These are phyloP conservation scores for Periophthalmus magnuspinnatus DNA, from an alignment of 2,797 vertebrate genomes.

Conservation along the genomic window DNA sequence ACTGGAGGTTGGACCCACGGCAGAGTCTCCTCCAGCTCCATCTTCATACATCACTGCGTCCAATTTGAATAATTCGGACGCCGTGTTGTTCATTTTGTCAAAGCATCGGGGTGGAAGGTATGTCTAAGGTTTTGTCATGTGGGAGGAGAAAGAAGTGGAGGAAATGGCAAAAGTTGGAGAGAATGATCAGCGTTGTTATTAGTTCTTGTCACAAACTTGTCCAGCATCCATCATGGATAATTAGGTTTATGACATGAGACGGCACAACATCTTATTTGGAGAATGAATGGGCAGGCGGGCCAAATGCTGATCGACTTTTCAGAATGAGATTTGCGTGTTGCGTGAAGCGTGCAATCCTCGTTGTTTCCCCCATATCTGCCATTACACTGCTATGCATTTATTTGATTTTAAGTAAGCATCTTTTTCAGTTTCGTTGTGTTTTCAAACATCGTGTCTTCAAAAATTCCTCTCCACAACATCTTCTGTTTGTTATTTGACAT, in stretches of 20 bases:
- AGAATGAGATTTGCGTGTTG: conserved; percentile 25
- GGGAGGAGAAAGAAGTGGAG: conserved; percentile 28
- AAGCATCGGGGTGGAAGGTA: conserved; percentile 48
- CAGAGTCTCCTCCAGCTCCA: conserved; percentile 49
- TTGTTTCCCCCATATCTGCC: conserved; percentile 26
- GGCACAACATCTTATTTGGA: conserved; percentile 54
- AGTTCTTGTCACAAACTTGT: conserved; percentile 61
- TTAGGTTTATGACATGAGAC: conserved; percentile 57
- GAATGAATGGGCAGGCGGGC: conserved; percentile 39
- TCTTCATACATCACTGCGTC: conserved; percentile 71
- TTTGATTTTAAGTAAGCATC: conserved; percentile 27
- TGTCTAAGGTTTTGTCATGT: conserved; percentile 16
- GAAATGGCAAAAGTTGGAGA: conserved; percentile 37
- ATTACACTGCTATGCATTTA: neutral
- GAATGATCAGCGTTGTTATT: conserved; percentile 63
- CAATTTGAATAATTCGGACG: conserved; percentile 75
- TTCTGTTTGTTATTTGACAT: conserved; percentile 7
- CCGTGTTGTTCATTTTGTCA: conserved; percentile 71
- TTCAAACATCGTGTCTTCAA: neutral
- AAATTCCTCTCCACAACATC: conserved; percentile 25
- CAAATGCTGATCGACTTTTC: conserved; percentile 26
- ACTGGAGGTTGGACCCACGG: conserved; percentile 58
- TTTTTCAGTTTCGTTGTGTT: conserved; percentile 25
- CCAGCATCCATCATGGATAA: conserved; percentile 58
- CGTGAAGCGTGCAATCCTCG: conserved; percentile 20